Evolutionary conservation across 2,888 invertebrate genomes (phyloP), one percentile per base, ranked within the genome.

Genomic region (Lithophane leautieri): DNA sequence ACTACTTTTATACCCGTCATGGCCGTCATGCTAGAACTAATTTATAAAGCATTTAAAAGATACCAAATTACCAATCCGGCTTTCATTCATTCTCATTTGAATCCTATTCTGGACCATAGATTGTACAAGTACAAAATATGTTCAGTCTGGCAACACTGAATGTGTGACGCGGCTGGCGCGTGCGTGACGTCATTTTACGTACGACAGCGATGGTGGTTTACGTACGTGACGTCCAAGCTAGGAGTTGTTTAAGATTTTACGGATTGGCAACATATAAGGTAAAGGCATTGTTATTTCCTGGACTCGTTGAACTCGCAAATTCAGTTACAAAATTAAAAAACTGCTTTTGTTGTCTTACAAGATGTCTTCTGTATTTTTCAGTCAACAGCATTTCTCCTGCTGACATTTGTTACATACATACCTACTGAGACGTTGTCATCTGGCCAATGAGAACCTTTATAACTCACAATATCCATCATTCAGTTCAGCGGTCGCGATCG

Each of bases 31-130:
- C 93, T 93, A 89, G 89, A 89, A 82, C 84, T 86, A 78, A 79
- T n/a, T 50, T 84, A 84, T 63, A 84, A 89, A 89, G 87, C 86
- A 81, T 76, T 76, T 77, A 81, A 68, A 76, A 84, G 60, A 81
- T 42, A 80, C 76, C 52, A 61, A 76, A 47, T 69, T 69, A 78
- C 76, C 84, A 76, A 70, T 69, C 83, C 83, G 85, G 82, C 85
- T 83, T 65, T 65, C 78, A 81, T 83, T 91, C 96, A 96, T 96
- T 96, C 96, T 96, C 96, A 96, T 96, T 96, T 95, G 82, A 94
- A 96, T 95, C 95, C 91, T 92, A 60, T 91, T 91, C 91, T 91
- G 92, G 91, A 88, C 93, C 72, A 70, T 76, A 78, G 22, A 65
- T 73, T 73, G 74, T 78, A 50, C 74, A 63, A 34, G 68, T 73